Percentiles rank a stretch among this genome's conserved stretches.
Conservation (phyloP, 2,888 invertebrate genomes). For the Polydrusus tereticollis region DNA sequence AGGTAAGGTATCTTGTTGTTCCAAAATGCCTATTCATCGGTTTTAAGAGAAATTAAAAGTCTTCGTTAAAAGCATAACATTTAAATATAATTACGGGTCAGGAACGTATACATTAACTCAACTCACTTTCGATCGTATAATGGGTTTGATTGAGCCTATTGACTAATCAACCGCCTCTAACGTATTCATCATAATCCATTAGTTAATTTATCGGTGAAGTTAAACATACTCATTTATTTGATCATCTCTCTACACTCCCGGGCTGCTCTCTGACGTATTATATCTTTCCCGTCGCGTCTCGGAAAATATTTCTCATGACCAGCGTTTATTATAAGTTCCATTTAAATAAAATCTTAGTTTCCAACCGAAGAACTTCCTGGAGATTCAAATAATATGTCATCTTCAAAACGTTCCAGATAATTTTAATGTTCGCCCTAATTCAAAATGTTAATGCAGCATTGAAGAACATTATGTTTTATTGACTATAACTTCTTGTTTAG, state of each 20-base stretch:
- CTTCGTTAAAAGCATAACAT: slow-evolving; percentile 57
- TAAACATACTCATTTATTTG: slow-evolving; percentile 36
- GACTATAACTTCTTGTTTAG: slow-evolving; percentile 27
- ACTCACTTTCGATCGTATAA: slow-evolving; percentile 23
- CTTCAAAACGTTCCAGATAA: not conserved
- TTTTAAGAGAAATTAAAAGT: slow-evolving; percentile 66
- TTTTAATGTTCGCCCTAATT: not conserved
- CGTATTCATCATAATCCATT: slow-evolving; percentile 47
- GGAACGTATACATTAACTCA: slow-evolving; percentile 26
- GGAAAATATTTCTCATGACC: not conserved
- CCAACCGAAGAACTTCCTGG: not conserved
- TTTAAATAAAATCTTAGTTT: not conserved
- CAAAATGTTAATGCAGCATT: slow-evolving; percentile 1
- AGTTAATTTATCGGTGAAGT: slow-evolving; percentile 45
- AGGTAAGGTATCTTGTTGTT: slow-evolving; percentile 59
- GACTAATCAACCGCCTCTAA: slow-evolving; percentile 54
- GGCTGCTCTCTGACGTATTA: not conserved
- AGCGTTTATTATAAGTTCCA: too few relatives aligned
- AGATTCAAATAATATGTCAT: too few relatives aligned
- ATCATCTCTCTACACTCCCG: not conserved
- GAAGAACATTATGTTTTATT: slow-evolving; percentile 13
- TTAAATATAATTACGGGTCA: slow-evolving; percentile 22
- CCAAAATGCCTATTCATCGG: slow-evolving; percentile 64
- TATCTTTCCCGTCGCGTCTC: not conserved
- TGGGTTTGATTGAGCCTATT: slow-evolving; percentile 55